Base-by-base conservation (phyloP, 2,888 invertebrate genomes). In the Xylota segnis region DNA sequence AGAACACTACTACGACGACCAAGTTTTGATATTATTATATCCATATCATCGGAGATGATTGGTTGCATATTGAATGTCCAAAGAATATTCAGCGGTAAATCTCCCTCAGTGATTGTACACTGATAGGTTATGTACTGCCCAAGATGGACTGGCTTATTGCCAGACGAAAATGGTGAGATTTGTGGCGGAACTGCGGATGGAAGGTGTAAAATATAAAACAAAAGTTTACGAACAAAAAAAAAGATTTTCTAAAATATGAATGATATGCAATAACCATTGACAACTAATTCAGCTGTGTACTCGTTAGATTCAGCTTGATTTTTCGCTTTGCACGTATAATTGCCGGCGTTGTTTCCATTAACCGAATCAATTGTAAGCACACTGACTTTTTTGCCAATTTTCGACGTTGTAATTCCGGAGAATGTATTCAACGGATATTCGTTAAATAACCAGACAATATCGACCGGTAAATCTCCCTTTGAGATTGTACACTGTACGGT, bases 391-490 rank as follows among this genome's bases (percentile, higher is more conserved):
- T 93, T 93, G 77, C 93, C 92, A 70, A 94, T 93, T 77, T 92
- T 92, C 58, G 93, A 93, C 71, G 93, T 93, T 18, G 90, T 90
- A 4, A 91, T 90, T 52, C 92, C 90, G 92, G 93, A 89, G 83
- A 93, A 94, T 89, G 93, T 93, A 90, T 95, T 94, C 79, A 94
- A 93, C 87, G 93, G 92, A 89, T 94, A 95, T 90, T 95, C 95
- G 90, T 95, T 94, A 88, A 95, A 94, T 34, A 93, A 91, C 95
- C 95, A 96, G 34, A 92, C 92, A 71, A 96, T 94, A 87, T 93
- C 93, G 72, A 96, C 93, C 0, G 96, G 96, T 82, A 94, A 92
- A 91, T 96, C 96, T 18, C 96, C 95, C 90, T 94, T 94, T n/a
- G 93, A 93, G 37, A 95, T 94, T 70, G 94, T 93, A 90, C 95